Evolutionary conservation across 1,140 invertebrate genomes (phyloP).

Genomic region (Neotoxoptera formosana): DNA sequence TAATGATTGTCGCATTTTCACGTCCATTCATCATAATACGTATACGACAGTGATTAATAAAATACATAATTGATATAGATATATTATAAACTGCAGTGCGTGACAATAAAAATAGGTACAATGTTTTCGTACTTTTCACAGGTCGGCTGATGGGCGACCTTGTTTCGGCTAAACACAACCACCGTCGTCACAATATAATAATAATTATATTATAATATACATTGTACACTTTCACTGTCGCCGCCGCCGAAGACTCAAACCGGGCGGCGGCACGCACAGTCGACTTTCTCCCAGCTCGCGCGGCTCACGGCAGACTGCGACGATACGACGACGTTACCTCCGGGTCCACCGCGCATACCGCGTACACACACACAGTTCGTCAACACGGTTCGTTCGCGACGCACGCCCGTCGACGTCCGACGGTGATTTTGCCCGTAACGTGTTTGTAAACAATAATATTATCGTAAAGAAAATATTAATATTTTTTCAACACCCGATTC

Average conservation of each 20-base stretch:
- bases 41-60: background rate
- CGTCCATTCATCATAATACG: background rate
- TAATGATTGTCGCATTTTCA: background rate
- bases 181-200: background rate
- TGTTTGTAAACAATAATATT: background rate
- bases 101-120: background rate
- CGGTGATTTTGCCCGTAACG: background rate
- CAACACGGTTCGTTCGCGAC: slow-evolving; percentile 34
- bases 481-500: background rate
- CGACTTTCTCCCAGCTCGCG: slow-evolving; percentile 29
- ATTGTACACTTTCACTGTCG: background rate
- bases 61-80: background rate
- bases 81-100: no score
- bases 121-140: background rate
- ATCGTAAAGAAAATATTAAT: no score
- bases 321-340: background rate
- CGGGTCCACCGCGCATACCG: background rate
- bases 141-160: background rate
- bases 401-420: slow-evolving; percentile 34
- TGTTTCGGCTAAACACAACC: background rate
- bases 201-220: background rate
- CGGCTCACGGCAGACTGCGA: slow-evolving; percentile 10
- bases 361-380: background rate
- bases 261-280: background rate
- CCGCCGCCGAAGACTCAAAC: slow-evolving; percentile 21